These are phyloP conservation scores for Sander lucioperca DNA, from an alignment of 2,113 vertebrate species.

Conservation along the genomic window DNA sequence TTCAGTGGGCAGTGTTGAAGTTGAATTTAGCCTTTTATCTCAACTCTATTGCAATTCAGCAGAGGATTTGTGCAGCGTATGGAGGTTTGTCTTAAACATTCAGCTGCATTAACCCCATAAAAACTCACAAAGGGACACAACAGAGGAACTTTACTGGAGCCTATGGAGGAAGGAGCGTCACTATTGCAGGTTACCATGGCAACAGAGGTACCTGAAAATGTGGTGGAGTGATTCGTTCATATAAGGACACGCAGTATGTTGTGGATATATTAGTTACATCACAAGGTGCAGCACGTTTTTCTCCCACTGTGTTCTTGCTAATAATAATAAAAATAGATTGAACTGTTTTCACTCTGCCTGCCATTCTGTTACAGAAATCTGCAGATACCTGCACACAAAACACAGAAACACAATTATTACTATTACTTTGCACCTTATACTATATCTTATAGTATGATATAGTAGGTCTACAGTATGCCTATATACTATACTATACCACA, in stretches of 20 bases:
- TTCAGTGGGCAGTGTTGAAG: slow-evolving; percentile 42
- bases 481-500: too few species aligned
- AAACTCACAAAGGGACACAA: slow-evolving; percentile 8
- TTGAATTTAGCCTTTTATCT: slow-evolving; percentile 49
- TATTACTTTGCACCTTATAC: too few species aligned
- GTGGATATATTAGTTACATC: not conserved
- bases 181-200: slow-evolving; percentile 17
- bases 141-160: not conserved
- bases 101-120: slow-evolving; percentile 42
- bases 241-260: not conserved
- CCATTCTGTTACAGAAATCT: not conserved
- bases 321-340: not conserved
- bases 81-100: slow-evolving; percentile 19
- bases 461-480: too few species aligned
- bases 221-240: not conserved
- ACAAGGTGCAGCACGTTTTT: not conserved
- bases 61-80: not conserved
- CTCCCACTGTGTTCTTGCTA: not conserved
- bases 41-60: slow-evolving; percentile 8
- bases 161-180: not conserved
- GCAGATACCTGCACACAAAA: not conserved
- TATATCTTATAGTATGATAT: too few species aligned
- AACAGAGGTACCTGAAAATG: slow-evolving; percentile 17
- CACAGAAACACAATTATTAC: not conserved
- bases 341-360: not conserved